phyloP scores from a whole-genome alignment of 2,113 vertebrate species.

The Malurus elegans region DNA sequence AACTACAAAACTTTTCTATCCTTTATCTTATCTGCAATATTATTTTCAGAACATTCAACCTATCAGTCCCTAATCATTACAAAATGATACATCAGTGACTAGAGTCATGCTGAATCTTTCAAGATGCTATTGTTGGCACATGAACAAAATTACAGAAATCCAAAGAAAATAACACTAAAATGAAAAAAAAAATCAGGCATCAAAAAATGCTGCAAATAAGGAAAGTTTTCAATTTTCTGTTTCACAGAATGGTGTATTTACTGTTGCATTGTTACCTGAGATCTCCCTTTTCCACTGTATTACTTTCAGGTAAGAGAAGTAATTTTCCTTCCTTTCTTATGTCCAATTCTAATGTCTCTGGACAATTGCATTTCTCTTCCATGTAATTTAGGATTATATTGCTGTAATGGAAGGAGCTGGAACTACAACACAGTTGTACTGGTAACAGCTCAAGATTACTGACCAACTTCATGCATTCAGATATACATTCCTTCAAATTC shows the following conservation, averaged over 20 bases:
- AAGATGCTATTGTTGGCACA: not conserved
- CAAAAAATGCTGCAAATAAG: not conserved
- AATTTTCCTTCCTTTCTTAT: not conserved
- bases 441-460: not conserved
- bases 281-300: not conserved
- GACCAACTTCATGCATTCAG: not conserved
- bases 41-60: not conserved
- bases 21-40: not conserved
- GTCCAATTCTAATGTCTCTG: rapidly evolving
- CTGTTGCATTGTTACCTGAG: not conserved
- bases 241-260: not conserved
- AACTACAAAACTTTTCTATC: not conserved
- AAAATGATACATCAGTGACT: not conserved
- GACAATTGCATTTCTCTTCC: not conserved
- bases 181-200: not conserved
- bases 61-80: not conserved
- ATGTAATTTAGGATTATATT: not conserved
- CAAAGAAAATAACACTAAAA: not conserved
- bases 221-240: not conserved
- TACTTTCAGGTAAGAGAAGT: not conserved
- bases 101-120: rapidly evolving
- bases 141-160: not conserved
- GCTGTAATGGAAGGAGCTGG: not conserved
- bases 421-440: not conserved
- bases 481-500: not conserved